These are phyloP conservation scores for Brachionichthys hirsutus DNA, from an alignment of 2,113 vertebrate genomes.

Conservation along the genomic window DNA sequence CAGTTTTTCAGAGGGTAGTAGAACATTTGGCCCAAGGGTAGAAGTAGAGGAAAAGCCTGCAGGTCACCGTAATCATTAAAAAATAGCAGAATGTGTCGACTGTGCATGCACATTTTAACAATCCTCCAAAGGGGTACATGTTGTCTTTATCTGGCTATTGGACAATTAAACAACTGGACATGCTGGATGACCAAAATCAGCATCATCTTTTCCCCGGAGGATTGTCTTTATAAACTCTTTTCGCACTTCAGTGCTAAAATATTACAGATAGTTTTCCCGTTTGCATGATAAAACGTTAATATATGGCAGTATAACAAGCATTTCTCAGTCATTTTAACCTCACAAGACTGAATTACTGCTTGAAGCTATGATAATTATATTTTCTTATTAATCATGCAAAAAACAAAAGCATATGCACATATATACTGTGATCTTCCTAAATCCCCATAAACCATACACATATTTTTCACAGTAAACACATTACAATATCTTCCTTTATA, in stretches of 20 bases:
- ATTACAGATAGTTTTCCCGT: background rate
- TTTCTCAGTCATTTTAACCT: too few species aligned
- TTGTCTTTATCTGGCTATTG: background rate
- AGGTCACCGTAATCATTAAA: conserved; percentile 1
- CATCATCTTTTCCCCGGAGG: background rate
- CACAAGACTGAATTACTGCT: too few species aligned
- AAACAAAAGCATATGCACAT: too few species aligned
- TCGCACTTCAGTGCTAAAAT: background rate
- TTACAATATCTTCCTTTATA: conserved; percentile 12
- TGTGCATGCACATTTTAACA: background rate
- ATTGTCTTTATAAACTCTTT: background rate
- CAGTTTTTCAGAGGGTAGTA: conserved; percentile 14
- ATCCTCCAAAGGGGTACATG: too few species aligned
- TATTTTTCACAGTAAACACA: background rate
- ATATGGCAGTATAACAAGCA: too few species aligned
- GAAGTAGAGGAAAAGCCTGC: conserved; percentile 7
- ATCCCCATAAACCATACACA: too few species aligned
- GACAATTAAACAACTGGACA: conserved; percentile 7
- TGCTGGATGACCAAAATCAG: conserved; percentile 1
- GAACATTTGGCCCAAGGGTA: conserved; percentile 3
- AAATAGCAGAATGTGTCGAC: background rate
- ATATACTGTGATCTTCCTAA: too few species aligned
- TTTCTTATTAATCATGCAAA: too few species aligned
- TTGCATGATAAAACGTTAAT: background rate
- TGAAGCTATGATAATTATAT: too few species aligned